Percentiles rank a stretch among this genome's conserved stretches.
These are phyloP conservation scores for Gasterosteus nipponicus DNA, from an alignment of 2,113 vertebrate species.

Conservation along the genomic window DNA sequence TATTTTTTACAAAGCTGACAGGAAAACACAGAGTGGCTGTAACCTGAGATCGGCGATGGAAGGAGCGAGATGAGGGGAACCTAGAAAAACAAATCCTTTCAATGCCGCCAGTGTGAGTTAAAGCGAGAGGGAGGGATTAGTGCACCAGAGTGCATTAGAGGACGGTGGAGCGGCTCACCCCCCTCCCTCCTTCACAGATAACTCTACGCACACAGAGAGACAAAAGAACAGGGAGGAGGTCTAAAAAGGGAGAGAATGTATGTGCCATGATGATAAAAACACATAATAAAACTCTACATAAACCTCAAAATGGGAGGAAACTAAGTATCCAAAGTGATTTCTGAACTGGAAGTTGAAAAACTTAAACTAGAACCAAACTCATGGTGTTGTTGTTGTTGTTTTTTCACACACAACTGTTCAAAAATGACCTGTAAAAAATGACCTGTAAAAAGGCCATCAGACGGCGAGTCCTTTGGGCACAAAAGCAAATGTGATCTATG, in stretches of 20 bases:
- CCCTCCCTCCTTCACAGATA: slow-evolving; percentile 29
- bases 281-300: slow-evolving; percentile 4
- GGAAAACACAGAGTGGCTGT: slow-evolving; percentile 52
- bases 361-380: not conserved
- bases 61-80: slow-evolving; percentile 16
- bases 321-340: slow-evolving; percentile 16
- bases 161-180: slow-evolving; percentile 16
- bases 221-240: slow-evolving; percentile 19
- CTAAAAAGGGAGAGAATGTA: not conserved
- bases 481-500: not conserved
- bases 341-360: not conserved
- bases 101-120: slow-evolving; percentile 52
- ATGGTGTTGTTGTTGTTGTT: not conserved
- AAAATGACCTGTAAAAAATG: not conserved
- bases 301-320: slow-evolving; percentile 21
- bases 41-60: slow-evolving; percentile 53
- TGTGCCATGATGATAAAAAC: slow-evolving; percentile 12
- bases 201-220: slow-evolving; percentile 3
- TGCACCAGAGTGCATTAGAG: not conserved
- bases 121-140: slow-evolving; percentile 51
- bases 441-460: not conserved
- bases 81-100: slow-evolving; percentile 59
- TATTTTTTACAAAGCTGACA: slow-evolving; percentile 53
- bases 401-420: slow-evolving; percentile 1
- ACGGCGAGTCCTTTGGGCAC: not conserved